phyloP scores from a whole-genome alignment of 2,888 invertebrate genomes.

The Drosophila vallismaia region DNA sequence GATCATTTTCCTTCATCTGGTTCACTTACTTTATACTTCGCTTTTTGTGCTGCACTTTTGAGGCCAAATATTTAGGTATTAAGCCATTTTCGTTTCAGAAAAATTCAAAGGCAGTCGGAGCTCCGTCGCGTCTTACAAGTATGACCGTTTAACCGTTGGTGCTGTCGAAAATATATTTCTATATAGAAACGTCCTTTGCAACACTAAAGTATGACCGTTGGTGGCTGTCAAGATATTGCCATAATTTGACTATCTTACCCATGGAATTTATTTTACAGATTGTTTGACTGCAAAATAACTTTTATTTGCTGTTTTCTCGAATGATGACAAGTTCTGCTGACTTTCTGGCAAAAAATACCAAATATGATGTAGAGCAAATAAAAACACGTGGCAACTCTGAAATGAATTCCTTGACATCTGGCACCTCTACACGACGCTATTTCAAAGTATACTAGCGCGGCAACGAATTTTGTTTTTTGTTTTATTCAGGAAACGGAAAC shows the following conservation, averaged over 20 bases:
- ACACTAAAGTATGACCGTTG: too few species aligned
- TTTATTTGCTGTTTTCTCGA: too few species aligned
- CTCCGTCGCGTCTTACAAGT: conserved; percentile 18
- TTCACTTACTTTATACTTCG: conserved; percentile 27
- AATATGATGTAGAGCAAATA: too few species aligned
- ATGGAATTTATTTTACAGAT: too few species aligned
- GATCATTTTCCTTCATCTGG: neutral
- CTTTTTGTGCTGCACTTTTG: conserved; percentile 21
- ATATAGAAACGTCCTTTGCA: too few species aligned
- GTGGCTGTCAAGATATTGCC: too few species aligned
- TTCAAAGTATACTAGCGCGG: conserved; percentile 65
- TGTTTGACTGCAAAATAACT: too few species aligned
- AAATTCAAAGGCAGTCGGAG: conserved; percentile 14
- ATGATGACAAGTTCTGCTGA: too few species aligned
- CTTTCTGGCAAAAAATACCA: too few species aligned
- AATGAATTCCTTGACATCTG: too few species aligned
- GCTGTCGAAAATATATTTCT: conserved; percentile 1
- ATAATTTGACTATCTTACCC: too few species aligned
- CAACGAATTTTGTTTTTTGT: conserved; percentile 32
- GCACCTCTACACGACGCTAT: conserved; percentile 47
- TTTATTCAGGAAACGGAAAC: neutral
- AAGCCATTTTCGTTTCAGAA: conserved; percentile 24
- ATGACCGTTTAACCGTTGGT: neutral
- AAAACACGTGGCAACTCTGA: too few species aligned
- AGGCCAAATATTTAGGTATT: conserved; percentile 27